phyloP scores from a whole-genome alignment of 2,797 vertebrate species.

The Euthynnus affinis region DNA sequence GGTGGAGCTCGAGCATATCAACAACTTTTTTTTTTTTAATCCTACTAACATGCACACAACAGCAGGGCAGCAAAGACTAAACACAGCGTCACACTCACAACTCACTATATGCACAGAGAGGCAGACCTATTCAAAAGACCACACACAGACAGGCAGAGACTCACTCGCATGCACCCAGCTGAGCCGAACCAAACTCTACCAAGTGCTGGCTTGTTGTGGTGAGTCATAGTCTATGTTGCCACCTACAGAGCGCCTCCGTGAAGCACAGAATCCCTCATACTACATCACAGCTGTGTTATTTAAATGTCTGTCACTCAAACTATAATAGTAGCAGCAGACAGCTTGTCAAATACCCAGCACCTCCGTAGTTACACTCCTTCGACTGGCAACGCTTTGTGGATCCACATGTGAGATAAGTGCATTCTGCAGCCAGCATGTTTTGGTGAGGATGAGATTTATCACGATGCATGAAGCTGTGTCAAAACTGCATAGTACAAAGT shows the following conservation, averaged over 20 bases:
- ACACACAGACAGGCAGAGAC: slow-evolving; percentile 1
- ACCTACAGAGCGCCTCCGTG: slow-evolving; percentile 74
- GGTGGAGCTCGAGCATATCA: slow-evolving; percentile 24
- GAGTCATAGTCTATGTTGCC: slow-evolving; percentile 73
- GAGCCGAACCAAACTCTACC: neutral
- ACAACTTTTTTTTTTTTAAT: neutral
- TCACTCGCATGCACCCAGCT: neutral
- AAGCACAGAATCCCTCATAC: slow-evolving; percentile 44
- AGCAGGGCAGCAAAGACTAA: slow-evolving; percentile 2
- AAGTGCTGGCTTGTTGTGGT: slow-evolving; percentile 14
- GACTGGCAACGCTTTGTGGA: neutral
- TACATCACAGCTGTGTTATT: slow-evolving; percentile 38
- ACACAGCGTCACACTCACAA: neutral
- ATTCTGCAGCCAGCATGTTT: neutral
- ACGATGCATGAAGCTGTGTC: neutral
- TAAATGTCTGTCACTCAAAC: slow-evolving; percentile 7
- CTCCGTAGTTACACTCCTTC: neutral
- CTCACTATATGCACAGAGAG: neutral
- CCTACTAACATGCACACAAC: slow-evolving; percentile 5
- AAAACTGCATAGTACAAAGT: neutral
- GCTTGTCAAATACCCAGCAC: slow-evolving; percentile 16
- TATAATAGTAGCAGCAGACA: slow-evolving; percentile 10
- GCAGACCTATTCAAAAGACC: neutral
- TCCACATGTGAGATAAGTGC: neutral
- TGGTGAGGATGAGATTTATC: no score